A percentile compares a stretch with the other conserved stretches of the same genome.
Conservation (phyloP, 2,113 vertebrate genomes). For the Nymphicus hollandicus region DNA sequence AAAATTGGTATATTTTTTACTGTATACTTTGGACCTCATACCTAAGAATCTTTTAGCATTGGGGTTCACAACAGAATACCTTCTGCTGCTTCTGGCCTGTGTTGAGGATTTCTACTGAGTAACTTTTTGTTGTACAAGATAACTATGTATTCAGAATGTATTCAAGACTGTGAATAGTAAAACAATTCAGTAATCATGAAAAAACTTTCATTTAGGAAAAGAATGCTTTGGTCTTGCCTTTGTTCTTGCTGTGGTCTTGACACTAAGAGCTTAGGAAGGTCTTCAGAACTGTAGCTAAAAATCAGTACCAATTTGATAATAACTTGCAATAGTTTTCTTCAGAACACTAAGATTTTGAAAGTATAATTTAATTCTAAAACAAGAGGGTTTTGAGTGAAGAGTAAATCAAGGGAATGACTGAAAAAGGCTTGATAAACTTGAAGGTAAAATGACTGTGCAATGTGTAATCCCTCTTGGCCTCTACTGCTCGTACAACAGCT, state of each 20-base stretch:
- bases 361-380: background rate
- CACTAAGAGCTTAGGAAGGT: background rate
- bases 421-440: background rate
- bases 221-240: background rate
- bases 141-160: background rate
- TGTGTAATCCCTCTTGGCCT: background rate
- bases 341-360: background rate
- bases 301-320: background rate
- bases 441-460: background rate
- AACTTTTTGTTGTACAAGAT: background rate
- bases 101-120: background rate
- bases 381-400: background rate
- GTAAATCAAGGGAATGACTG: background rate
- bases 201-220: background rate
- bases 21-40: background rate
- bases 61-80: background rate
- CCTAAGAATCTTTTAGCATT: fast-evolving
- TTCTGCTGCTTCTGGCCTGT: background rate
- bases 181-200: background rate
- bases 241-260: background rate
- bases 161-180: background rate
- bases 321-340: background rate
- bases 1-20: background rate
- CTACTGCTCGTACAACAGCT: background rate
- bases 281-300: background rate